Conservation (phyloP, 1,140 invertebrate genomes). For the Heliconius melpomene region DNA sequence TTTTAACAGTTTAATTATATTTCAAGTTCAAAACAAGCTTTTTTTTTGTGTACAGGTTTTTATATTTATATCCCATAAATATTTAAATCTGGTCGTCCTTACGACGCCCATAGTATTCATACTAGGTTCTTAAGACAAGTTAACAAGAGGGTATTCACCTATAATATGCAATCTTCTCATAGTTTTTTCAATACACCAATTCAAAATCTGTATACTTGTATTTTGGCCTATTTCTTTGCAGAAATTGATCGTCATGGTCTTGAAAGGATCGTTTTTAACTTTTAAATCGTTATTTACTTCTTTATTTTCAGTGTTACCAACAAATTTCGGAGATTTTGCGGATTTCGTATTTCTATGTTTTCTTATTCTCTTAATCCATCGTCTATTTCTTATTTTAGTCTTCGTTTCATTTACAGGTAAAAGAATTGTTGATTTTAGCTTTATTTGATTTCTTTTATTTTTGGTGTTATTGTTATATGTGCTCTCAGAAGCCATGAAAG, state of each 20-base stretch:
- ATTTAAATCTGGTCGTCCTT: too few species aligned
- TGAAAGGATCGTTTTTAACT: conserved; percentile 54
- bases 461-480: conserved; percentile 46
- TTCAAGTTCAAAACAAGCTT: too few species aligned
- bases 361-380: conserved; percentile 60
- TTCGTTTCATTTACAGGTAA: conserved; percentile 50
- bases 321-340: conserved; percentile 17
- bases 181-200: conserved; percentile 70
- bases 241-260: conserved; percentile 62
- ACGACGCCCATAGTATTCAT: too few species aligned
- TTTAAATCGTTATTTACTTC: neutral
- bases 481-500: conserved; percentile 37
- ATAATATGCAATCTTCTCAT: conserved; percentile 62
- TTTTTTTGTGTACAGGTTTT: too few species aligned
- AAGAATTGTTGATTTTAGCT: conserved; percentile 54
- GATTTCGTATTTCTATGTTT: conserved; percentile 41
- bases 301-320: conserved; percentile 28
- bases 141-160: conserved; percentile 44
- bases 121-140: neutral
- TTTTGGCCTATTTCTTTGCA: conserved; percentile 67
- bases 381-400: conserved; percentile 46
- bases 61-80: too few species aligned
- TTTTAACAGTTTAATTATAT: too few species aligned
- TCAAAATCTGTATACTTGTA: conserved; percentile 52
- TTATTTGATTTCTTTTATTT: conserved; percentile 56